Evolutionary conservation across 2,113 vertebrate genomes (phyloP).

Genomic region (Cromileptes altivelis): DNA sequence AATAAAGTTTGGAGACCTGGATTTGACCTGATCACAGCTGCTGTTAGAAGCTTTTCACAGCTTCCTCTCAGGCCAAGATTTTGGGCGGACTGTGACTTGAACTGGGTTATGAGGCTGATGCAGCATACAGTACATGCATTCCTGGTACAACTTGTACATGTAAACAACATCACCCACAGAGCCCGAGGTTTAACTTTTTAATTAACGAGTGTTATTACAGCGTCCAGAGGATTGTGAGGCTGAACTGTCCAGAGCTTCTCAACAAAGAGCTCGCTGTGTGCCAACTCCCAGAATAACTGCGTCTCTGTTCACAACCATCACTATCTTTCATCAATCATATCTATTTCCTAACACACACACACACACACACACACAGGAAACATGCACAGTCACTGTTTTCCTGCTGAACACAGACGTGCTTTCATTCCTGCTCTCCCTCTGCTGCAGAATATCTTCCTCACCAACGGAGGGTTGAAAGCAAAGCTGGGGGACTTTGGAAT

Average conservation of each 20-base stretch:
- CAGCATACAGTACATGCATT: background rate
- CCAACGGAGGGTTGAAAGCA: slow-evolving; percentile 86
- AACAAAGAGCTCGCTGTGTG: slow-evolving; percentile 53
- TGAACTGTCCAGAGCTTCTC: slow-evolving; percentile 12
- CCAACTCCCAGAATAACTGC: slow-evolving; percentile 49
- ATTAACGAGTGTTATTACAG: slow-evolving; percentile 19
- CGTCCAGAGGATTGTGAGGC: background rate
- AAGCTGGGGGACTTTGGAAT: slow-evolving; percentile 98
- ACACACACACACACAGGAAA: slow-evolving; percentile 5
- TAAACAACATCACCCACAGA: slow-evolving; percentile 8
- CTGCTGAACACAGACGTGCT: slow-evolving; percentile 29
- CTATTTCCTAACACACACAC: slow-evolving; percentile 25
- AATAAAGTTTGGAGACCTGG: too few species aligned
- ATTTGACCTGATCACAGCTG: background rate
- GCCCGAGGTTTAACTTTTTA: slow-evolving; percentile 12
- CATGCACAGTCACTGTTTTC: slow-evolving; percentile 17
- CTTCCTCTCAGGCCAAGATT: background rate
- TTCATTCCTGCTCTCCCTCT: slow-evolving; percentile 48
- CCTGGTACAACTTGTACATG: background rate
- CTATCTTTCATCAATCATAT: slow-evolving; percentile 55
- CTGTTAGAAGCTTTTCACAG: background rate
- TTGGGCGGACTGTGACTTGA: background rate
- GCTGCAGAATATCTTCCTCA: slow-evolving; percentile 93
- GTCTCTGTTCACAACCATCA: slow-evolving; percentile 30
- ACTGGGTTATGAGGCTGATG: background rate